Evolutionary conservation across 2,113 vertebrate genomes (phyloP), one percentile per base, ranked within the genome.

Genomic region (Ancistrus triradiatus): DNA sequence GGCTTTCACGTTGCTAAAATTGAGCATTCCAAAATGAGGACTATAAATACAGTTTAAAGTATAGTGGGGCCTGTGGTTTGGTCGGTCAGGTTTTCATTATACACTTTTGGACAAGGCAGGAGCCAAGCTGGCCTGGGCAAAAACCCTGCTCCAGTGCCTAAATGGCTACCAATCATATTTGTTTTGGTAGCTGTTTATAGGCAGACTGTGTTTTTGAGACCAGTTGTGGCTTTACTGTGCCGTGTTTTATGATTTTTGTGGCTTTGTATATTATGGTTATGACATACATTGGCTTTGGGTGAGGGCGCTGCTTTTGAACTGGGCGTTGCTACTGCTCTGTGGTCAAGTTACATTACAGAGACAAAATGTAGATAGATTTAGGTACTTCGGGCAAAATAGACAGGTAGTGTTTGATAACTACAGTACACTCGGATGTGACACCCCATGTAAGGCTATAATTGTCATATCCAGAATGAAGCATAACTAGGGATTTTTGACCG

Each of bases 191-290:
- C 52, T 67, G 59, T 62, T 76, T 70, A 24, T 53, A 69, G 67
- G 47, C 49, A 76, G 71, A 51, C 48, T 76, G 48, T 68, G 4
- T 76, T 69, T n/a, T 76, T 67, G 55, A 46, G 49, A 48, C 43
- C 28, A 63, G 38, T 31, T 77, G 75, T 77, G 76, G 72, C 79
- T 82, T 76, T 71, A 49, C 67, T 59, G 68, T 63, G 49, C 14
- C 35, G 1, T 55, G 57, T 46, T 44, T 53, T 68, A 68, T 60
- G 43, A 57, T 6, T 49, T 8, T 13, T 19, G 52, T n/a, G 17
- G 35, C 15, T 21, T 22, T 14, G 44, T 15, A 24, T 37, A 24
- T 24, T 28, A 42, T n/a, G n/a, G 53, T 67, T 38, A 13, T 38
- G 35, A 10, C 6, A 1, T 1, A 6, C 14, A 42, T 3, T 31